Evolutionary conservation across 1,140 invertebrate species (phyloP).

Genomic region (Tetragonula clypearis): DNA sequence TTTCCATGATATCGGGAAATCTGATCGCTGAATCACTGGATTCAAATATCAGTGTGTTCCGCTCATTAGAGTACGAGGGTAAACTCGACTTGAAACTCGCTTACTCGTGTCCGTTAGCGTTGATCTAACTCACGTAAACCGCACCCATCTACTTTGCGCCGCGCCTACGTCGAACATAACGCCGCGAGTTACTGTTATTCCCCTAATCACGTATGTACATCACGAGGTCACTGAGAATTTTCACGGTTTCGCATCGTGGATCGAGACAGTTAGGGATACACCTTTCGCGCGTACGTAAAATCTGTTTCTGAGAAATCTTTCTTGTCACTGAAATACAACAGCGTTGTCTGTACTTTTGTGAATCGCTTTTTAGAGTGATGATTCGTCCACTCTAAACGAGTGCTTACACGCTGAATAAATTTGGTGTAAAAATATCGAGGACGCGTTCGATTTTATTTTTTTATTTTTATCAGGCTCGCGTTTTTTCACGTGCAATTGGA

Average conservation of each 20-base stretch:
- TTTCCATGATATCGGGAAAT: no score
- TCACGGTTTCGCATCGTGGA: background rate
- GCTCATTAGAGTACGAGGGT: background rate
- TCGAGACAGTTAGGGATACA: background rate
- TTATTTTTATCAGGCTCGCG: no score
- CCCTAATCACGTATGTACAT: constrained; percentile 36
- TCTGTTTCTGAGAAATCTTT: no score
- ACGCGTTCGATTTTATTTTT: no score
- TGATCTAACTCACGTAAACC: constrained; percentile 45
- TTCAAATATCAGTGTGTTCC: background rate
- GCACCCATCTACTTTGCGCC: constrained; percentile 35
- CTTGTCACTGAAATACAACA: no score
- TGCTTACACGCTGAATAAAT: no score
- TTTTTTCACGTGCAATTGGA: no score
- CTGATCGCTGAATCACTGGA: background rate
- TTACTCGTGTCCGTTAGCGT: constrained; percentile 21
- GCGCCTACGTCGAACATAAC: constrained; percentile 16
- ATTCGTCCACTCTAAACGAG: no score
- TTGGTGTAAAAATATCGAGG: no score
- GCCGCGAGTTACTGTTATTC: constrained; percentile 37
- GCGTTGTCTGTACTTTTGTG: no score
- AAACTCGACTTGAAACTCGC: constrained; percentile 20
- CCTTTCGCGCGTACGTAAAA: no score
- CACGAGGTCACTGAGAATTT: constrained; percentile 23
- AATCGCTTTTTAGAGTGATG: no score